phyloP scores from a whole-genome alignment of 2,888 invertebrate species.

The Andricus quercusramuli region DNA sequence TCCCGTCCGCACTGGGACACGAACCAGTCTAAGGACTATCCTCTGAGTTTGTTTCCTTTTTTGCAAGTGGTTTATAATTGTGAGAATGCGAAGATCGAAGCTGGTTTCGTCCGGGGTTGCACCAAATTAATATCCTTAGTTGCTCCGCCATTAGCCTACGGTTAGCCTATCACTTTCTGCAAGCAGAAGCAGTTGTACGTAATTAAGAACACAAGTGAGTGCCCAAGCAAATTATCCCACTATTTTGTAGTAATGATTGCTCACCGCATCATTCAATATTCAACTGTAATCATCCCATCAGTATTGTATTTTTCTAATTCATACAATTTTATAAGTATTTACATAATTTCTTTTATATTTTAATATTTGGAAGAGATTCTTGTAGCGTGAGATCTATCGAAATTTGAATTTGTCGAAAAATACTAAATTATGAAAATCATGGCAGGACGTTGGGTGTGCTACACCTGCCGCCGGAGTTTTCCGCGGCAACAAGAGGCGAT shows the following conservation, averaged over 20 bases:
- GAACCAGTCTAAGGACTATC: slow-evolving; percentile 36
- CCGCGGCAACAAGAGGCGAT: slow-evolving; percentile 58
- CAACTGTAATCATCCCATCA: background rate
- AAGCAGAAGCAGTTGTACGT: slow-evolving; percentile 33
- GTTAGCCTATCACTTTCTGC: slow-evolving; percentile 41
- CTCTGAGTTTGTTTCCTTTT: slow-evolving; percentile 40
- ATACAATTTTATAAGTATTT: too few relatives aligned
- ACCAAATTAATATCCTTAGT: slow-evolving; percentile 40
- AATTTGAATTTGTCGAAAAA: slow-evolving; percentile 61
- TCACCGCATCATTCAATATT: background rate
- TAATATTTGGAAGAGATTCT: background rate
- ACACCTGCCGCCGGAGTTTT: slow-evolving; percentile 69
- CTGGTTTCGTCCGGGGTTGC: slow-evolving; percentile 34
- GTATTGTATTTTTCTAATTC: background rate
- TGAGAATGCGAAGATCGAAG: slow-evolving; percentile 41
- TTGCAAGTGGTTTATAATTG: slow-evolving; percentile 42
- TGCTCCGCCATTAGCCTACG: slow-evolving; percentile 37
- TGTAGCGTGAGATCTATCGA: background rate
- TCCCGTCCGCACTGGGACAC: slow-evolving; percentile 38
- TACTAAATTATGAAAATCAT: slow-evolving; percentile 71
- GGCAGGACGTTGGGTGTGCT: slow-evolving; percentile 54
- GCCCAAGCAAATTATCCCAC: slow-evolving; percentile 20
- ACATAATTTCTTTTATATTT: background rate
- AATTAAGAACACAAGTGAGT: slow-evolving; percentile 32
- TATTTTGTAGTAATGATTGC: slow-evolving; percentile 27